phyloP scores from a whole-genome alignment of 2,888 invertebrate species.

The Mesodorylaimus sp. region DNA sequence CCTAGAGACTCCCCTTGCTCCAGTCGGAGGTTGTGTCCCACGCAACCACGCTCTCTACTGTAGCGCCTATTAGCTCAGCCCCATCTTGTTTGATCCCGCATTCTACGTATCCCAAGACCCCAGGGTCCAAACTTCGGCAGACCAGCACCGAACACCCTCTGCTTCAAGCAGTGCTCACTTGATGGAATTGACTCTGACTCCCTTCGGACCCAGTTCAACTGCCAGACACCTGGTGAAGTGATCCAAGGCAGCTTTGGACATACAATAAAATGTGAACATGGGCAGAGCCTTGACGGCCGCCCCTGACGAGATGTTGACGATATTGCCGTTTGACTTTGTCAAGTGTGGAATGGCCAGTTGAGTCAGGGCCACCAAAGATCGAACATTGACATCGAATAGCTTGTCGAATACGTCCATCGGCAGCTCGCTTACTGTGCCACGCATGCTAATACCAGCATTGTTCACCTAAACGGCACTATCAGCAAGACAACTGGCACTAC shows the following conservation, averaged over 20 bases:
- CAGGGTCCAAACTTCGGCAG: no score
- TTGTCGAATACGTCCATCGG: conserved; percentile 65
- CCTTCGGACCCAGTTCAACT: conserved; percentile 41
- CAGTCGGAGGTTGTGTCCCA: no score
- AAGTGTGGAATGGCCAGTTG: conserved; percentile 71
- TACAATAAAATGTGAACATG: conserved; percentile 57
- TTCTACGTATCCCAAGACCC: no score
- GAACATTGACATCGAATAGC: conserved; percentile 66
- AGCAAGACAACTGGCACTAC: neutral
- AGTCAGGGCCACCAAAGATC: conserved; percentile 43
- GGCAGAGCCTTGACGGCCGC: no score
- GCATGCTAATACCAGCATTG: conserved; percentile 65
- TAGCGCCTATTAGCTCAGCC: no score
- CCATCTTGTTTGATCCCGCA: no score
- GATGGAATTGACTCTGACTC: conserved; percentile 63
- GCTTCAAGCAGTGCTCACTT: conserved; percentile 39
- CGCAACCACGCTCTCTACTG: no score
- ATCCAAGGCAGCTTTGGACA: conserved; percentile 76
- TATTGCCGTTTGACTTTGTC: conserved; percentile 51
- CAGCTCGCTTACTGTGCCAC: conserved; percentile 65
- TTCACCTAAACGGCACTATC: conserved; percentile 44
- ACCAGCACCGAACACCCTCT: no score
- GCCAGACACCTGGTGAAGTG: conserved; percentile 78
- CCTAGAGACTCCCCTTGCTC: no score
- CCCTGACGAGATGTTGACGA: no score